Percentiles rank a stretch among this genome's conserved stretches.
phyloP scores from a whole-genome alignment of 1,140 invertebrate species.

The Leptinotarsa undecemlineata region DNA sequence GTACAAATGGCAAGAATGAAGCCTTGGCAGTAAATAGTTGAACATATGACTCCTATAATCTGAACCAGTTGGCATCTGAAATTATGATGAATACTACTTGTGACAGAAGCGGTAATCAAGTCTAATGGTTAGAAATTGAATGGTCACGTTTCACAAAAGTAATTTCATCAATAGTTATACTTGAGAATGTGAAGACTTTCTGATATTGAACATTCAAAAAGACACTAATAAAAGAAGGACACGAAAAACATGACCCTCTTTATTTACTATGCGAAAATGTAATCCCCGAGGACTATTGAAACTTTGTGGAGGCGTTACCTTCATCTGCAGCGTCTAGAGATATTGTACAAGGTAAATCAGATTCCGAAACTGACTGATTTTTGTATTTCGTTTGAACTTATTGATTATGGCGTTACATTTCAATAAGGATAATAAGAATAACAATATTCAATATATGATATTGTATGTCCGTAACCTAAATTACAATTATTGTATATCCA shows the following conservation, averaged over 20 bases:
- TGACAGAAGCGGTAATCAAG: background rate
- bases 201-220: background rate
- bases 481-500: too few relatives aligned
- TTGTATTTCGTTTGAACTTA: too few relatives aligned
- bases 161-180: background rate
- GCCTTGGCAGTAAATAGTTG: background rate
- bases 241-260: background rate
- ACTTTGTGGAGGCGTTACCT: background rate
- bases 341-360: background rate
- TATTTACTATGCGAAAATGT: background rate
- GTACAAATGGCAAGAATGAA: conserved; percentile 4
- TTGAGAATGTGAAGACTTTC: background rate
- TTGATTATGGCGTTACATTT: too few relatives aligned
- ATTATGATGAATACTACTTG: background rate
- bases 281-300: background rate
- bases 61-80: background rate
- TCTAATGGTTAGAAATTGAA: conserved; percentile 10
- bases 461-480: too few relatives aligned
- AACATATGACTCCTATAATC: background rate
- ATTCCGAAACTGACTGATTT: background rate
- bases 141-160: background rate
- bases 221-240: background rate
- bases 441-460: too few relatives aligned
- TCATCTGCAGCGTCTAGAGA: too few relatives aligned
- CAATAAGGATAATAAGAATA: too few relatives aligned